Evolutionary conservation across 1,140 invertebrate genomes (phyloP).

Genomic region (Drosophila tani): DNA sequence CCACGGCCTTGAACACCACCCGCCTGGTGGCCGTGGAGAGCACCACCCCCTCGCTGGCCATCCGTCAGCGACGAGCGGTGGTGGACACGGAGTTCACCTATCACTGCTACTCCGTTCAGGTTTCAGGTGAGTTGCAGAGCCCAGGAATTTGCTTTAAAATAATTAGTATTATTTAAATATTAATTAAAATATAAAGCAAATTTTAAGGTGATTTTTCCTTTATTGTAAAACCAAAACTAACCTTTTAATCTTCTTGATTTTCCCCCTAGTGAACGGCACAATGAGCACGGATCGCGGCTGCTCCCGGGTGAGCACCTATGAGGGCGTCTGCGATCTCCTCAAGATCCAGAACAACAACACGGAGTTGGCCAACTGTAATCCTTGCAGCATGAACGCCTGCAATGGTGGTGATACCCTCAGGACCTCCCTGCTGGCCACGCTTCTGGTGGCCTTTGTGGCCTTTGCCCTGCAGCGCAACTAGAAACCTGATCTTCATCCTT

Average conservation of each 20-base stretch:
- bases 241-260: background rate
- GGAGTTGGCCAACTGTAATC: conserved; percentile 52
- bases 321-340: conserved; percentile 61
- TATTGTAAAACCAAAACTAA: background rate
- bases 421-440: conserved; percentile 47
- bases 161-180: background rate
- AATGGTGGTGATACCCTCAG: conserved; percentile 53
- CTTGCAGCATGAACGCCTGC: conserved; percentile 72
- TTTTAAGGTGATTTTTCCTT: no score
- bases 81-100: conserved; percentile 54
- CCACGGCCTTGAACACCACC: conserved; percentile 23
- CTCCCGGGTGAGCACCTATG: conserved; percentile 56
- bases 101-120: conserved; percentile 70
- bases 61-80: conserved; percentile 54
- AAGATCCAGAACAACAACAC: conserved; percentile 31
- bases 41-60: conserved; percentile 20
- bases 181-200: background rate
- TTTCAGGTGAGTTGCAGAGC: conserved; percentile 25
- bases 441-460: conserved; percentile 61
- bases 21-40: conserved; percentile 24
- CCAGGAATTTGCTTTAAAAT: background rate
- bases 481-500: conserved; percentile 2
- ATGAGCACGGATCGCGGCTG: conserved; percentile 64
- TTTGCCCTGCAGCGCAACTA: conserved; percentile 57
- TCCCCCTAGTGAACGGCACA: conserved; percentile 45